Conservation (phyloP, 1,140 invertebrate genomes). For the Sitodiplosis mosellana region DNA sequence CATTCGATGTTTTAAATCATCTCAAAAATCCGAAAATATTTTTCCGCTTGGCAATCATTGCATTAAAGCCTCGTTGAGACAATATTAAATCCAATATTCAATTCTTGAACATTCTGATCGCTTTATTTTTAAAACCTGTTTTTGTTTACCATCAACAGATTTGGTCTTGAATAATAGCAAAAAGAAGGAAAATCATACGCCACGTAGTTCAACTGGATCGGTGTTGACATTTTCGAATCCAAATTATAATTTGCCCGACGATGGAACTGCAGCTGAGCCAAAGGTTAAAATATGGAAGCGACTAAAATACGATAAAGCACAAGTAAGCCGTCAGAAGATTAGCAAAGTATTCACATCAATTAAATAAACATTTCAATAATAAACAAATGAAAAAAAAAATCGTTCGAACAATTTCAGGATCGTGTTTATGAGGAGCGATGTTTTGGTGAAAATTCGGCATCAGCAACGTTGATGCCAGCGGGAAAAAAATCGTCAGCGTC, state of each 20-base stretch:
- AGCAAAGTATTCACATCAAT: background rate
- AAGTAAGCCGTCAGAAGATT: conserved; percentile 27
- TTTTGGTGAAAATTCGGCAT: conserved; percentile 21
- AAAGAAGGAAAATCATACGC: conserved; percentile 35
- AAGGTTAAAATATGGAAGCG: conserved; percentile 47
- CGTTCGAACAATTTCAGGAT: conserved; percentile 10
- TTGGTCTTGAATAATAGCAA: conserved; percentile 30
- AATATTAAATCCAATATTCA: too few species aligned
- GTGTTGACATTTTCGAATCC: conserved; percentile 60
- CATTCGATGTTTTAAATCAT: too few species aligned
- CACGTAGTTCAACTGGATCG: conserved; percentile 36
- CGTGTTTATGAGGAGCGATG: conserved; percentile 23
- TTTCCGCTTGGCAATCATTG: too few species aligned
- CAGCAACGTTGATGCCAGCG: conserved; percentile 21
- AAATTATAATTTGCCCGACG: conserved; percentile 36
- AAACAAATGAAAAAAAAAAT: background rate
- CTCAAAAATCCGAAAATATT: too few species aligned
- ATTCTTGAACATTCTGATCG: conserved; percentile 24
- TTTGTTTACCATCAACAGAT: conserved; percentile 10
- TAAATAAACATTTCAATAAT: background rate
- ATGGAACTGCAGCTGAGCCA: conserved; percentile 29
- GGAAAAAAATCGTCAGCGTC: conserved; percentile 23
- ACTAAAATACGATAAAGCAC: conserved; percentile 48
- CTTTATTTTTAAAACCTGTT: conserved; percentile 4
- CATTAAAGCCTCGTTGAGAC: too few species aligned